Percentiles rank a stretch among this genome's conserved stretches.
Evolutionary conservation across 2,888 invertebrate species (phyloP).

Genomic region (Dysmachus trigonus): DNA sequence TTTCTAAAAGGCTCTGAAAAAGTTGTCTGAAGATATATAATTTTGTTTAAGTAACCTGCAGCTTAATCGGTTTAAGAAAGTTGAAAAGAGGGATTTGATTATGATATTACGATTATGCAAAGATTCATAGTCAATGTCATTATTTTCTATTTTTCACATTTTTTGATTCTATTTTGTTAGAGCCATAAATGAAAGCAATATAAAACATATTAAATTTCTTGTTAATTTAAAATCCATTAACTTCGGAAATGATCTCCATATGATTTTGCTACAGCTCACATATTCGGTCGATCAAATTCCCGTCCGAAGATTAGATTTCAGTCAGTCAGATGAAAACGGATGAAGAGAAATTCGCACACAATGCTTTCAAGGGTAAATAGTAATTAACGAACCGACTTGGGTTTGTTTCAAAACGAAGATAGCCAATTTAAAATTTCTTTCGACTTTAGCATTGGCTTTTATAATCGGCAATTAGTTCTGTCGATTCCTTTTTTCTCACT

Average conservation of each 20-base stretch:
- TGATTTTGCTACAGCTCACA: not conserved
- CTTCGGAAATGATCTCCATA: not conserved
- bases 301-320: not conserved
- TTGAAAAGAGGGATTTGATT: too few relatives aligned
- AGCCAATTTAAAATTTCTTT: not conserved
- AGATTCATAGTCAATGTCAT: too few relatives aligned
- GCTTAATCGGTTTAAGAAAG: too few relatives aligned
- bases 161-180: not conserved
- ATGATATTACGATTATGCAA: too few relatives aligned
- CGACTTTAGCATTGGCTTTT: not conserved
- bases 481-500: not conserved
- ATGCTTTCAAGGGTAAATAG: not conserved
- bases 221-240: not conserved
- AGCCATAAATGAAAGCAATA: not conserved
- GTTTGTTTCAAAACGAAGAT: not conserved
- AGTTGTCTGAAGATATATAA: too few relatives aligned
- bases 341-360: not conserved
- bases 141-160: too few relatives aligned
- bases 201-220: not conserved
- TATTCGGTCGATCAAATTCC: not conserved
- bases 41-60: too few relatives aligned
- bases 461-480: not conserved
- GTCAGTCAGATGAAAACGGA: not conserved
- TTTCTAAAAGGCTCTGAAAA: too few relatives aligned
- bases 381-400: not conserved